Percentiles rank a stretch among this genome's conserved stretches.
These are phyloP conservation scores for Smutsia temminckii DNA, from an alignment of 2,797 vertebrate genomes.

Conservation along the genomic window DNA sequence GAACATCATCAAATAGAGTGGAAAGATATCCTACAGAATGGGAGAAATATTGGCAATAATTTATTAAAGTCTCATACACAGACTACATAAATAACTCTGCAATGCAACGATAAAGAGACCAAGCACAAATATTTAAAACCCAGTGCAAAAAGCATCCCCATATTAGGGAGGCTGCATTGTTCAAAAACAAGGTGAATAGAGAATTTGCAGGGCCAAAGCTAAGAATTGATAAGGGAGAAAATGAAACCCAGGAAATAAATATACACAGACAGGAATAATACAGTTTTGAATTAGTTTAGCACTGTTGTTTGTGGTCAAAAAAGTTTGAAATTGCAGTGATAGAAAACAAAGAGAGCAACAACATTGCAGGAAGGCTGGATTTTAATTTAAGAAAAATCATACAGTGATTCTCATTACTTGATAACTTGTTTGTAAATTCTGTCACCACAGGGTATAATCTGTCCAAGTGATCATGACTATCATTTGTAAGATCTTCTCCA, in stretches of 20 bases:
- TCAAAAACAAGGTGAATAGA: background rate
- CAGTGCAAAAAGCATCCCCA: background rate
- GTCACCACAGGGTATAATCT: background rate
- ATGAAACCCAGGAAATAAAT: background rate
- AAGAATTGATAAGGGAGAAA: background rate
- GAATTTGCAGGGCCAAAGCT: background rate
- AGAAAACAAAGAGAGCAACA: background rate
- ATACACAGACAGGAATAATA: background rate
- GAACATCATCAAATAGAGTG: background rate
- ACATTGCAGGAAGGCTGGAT: background rate
- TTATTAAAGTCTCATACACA: background rate
- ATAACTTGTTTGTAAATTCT: background rate
- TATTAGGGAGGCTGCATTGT: background rate
- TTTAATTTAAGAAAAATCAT: background rate
- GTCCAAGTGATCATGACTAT: background rate
- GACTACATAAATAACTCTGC: background rate
- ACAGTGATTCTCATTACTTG: background rate
- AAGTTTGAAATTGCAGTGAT: background rate
- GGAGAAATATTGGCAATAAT: background rate
- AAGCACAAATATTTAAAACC: background rate
- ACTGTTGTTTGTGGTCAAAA: background rate
- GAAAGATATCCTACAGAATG: background rate
- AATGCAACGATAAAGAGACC: background rate
- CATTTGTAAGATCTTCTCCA: background rate
- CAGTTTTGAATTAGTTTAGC: background rate